These are phyloP conservation scores for Sminthurinus aureus DNA, from an alignment of 2,888 invertebrate species.

Conservation along the genomic window DNA sequence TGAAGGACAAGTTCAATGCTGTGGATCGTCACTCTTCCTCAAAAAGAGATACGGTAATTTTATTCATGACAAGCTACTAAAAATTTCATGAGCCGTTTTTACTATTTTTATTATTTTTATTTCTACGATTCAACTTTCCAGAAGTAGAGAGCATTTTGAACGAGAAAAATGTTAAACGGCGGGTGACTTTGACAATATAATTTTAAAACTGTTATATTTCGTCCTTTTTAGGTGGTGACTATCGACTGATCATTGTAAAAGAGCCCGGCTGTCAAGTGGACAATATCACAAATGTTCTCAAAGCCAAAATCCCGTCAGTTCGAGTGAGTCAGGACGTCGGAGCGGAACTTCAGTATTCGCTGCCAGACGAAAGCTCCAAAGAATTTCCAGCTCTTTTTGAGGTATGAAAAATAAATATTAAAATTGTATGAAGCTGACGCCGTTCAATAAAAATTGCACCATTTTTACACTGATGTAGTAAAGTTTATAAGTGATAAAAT, in stretches of 20 bases:
- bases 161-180: neutral
- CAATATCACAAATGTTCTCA: conserved; percentile 70
- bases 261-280: conserved; percentile 63
- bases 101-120: neutral
- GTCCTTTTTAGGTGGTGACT: conserved; percentile 70
- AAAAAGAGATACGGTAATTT: conserved; percentile 71
- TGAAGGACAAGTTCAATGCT: conserved; percentile 75
- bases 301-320: conserved; percentile 72
- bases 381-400: conserved; percentile 74
- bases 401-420: too few relatives aligned
- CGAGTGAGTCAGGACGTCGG: conserved; percentile 76
- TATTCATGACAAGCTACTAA: too few relatives aligned
- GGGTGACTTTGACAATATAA: conserved; percentile 2
- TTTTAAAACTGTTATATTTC: neutral
- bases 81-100: neutral
- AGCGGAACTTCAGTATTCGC: conserved; percentile 75
- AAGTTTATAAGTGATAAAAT: too few relatives aligned
- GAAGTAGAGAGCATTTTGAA: neutral
- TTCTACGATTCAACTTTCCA: neutral
- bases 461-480: too few relatives aligned
- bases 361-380: conserved; percentile 71
- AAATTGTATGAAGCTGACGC: too few relatives aligned
- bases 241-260: conserved; percentile 78
- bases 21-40: conserved; percentile 82
- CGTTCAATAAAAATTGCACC: too few relatives aligned